Base-by-base conservation (phyloP, 2,113 vertebrate species). In the Clinocottus analis region DNA sequence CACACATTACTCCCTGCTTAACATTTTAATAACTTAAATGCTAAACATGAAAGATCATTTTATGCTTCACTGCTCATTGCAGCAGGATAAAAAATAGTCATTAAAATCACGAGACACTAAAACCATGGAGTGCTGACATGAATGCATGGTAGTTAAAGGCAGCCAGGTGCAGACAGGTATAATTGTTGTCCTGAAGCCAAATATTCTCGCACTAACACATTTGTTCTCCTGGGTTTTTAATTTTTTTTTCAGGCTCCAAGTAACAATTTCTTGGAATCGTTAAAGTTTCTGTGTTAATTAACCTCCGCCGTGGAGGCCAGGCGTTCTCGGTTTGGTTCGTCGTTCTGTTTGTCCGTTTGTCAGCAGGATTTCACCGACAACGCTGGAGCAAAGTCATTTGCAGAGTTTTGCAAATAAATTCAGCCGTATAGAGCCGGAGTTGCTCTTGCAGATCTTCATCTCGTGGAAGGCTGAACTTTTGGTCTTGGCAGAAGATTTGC, bases 1-100 rank as follows among this genome's bases (percentile, higher is more conserved):
- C 25, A n/a, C n/a, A 66, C 37, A 41, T 35, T 23, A 31, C 16
- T 17, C 4, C 4, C 43, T 35, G 29, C 17, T 16, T 25, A 23
- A 39, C 11, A 29, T 76, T 75, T 74, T 35, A 62, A 58, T 29
- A 8, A 45, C 23, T 73, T 19, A 19, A 64, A 47, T 27, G 7
- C 61, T 19, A 17, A 68, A 25, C 14, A 71, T 39, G 2, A 64
- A 63, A 23, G 43, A 43, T 11, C 7, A 11, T 37, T 29, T 29
- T 19, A 47, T 41, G 55, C 1, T 59, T 71, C 78, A 55, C 41
- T 45, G 14, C n/a, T 74, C 3, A 39, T 13, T 0, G 1, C 55
- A n/a, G n/a, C n/a, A 63, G 6, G 19, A 3, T 45, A 31, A 27
- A 27, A 27, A 23, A 55, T 11, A 60, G 45, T 49, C 55, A 41